Conservation (phyloP, 2,797 vertebrate species). For the Notamacropus eugenii region DNA sequence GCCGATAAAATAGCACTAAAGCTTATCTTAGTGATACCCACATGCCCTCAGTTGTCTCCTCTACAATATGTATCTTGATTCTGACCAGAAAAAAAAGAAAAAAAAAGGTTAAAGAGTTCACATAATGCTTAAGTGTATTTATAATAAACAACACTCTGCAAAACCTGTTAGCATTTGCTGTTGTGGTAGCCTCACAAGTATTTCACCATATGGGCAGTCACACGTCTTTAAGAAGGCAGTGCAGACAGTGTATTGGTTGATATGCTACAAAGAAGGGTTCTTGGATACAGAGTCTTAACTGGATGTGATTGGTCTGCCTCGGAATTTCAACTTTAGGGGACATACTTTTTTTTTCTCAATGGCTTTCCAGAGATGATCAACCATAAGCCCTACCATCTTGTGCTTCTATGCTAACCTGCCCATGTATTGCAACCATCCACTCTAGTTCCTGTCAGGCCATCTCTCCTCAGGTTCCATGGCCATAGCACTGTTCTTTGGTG, state of each 20-base stretch:
- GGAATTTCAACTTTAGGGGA: not conserved
- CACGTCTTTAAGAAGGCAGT: not conserved
- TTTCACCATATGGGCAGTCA: not conserved
- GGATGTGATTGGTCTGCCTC: not conserved
- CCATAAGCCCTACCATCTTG: not conserved
- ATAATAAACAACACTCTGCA: not conserved
- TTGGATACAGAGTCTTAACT: not conserved
- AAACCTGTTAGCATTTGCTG: not conserved
- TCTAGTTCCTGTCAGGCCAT: not conserved
- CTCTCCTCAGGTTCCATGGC: not conserved
- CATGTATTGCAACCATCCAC: not conserved
- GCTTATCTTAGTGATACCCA: slow-evolving; percentile 39
- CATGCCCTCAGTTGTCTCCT: not conserved
- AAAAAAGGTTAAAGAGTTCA: not conserved
- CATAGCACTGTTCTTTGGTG: not conserved
- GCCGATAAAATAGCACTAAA: slow-evolving; percentile 55
- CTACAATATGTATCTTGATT: not conserved
- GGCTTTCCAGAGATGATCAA: not conserved
- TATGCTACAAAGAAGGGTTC: not conserved
- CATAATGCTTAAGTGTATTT: not conserved
- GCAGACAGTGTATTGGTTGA: not conserved
- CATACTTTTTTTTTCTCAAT: not conserved
- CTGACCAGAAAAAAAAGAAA: slow-evolving; percentile 31
- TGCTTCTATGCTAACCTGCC: not conserved
- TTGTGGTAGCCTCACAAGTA: not conserved